These are phyloP conservation scores for Irena cyanogastra DNA, from an alignment of 2,113 vertebrate species.

Conservation along the genomic window DNA sequence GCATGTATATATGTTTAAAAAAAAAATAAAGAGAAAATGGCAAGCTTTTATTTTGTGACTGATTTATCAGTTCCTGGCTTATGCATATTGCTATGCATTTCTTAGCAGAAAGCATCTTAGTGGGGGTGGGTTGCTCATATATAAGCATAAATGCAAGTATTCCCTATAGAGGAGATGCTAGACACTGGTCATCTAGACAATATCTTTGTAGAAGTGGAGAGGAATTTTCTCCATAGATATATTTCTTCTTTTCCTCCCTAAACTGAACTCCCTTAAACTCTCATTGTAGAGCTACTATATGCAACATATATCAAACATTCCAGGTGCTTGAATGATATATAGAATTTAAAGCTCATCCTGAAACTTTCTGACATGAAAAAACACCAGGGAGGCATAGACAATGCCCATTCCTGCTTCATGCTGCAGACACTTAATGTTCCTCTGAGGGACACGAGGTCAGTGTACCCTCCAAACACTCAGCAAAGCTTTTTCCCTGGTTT, in stretches of 20 bases:
- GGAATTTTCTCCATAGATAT: neutral
- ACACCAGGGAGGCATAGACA: neutral
- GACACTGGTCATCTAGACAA: neutral
- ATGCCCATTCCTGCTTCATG: neutral
- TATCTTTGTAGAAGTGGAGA: neutral
- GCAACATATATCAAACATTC: neutral
- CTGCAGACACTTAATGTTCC: neutral
- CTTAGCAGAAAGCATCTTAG: neutral
- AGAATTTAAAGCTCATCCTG: neutral
- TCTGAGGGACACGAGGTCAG: fast-evolving
- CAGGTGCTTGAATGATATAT: neutral
- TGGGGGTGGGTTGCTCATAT: neutral
- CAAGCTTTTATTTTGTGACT: neutral
- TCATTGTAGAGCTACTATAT: neutral
- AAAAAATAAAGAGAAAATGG: neutral
- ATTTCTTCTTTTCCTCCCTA: neutral
- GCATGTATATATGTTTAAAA: neutral
- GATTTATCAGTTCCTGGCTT: neutral
- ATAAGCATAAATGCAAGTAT: neutral
- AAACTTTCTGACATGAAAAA: neutral
- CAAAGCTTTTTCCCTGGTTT: neutral
- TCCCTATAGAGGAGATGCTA: neutral
- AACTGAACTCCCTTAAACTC: neutral
- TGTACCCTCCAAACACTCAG: neutral
- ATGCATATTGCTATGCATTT: neutral